Evolutionary conservation across 2,113 vertebrate species (phyloP).

Genomic region (Gila orcuttii): DNA sequence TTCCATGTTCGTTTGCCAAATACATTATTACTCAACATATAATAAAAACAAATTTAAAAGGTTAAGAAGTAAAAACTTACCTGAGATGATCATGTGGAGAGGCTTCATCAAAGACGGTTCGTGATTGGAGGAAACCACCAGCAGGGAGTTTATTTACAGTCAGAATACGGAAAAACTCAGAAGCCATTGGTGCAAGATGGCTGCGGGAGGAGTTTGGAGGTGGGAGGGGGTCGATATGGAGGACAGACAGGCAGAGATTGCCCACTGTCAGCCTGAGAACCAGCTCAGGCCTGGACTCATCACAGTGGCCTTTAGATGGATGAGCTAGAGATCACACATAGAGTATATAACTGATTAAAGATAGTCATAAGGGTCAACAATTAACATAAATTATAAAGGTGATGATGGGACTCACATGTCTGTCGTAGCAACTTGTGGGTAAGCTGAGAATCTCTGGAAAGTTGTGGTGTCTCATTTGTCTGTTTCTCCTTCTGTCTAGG

Average conservation of each 20-base stretch:
- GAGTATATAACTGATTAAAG: background rate
- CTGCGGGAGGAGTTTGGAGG: slow-evolving; percentile 86
- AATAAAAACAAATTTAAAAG: too few species aligned
- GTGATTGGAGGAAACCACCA: slow-evolving; percentile 83
- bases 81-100: slow-evolving; percentile 96
- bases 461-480: slow-evolving; percentile 69
- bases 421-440: slow-evolving; percentile 80
- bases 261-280: slow-evolving; percentile 86
- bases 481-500: slow-evolving; percentile 80
- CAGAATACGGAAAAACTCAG: slow-evolving; percentile 87
- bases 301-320: slow-evolving; percentile 86
- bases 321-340: slow-evolving; percentile 80
- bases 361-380: background rate
- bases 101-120: slow-evolving; percentile 87
- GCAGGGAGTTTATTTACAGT: slow-evolving; percentile 78
- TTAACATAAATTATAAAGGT: background rate
- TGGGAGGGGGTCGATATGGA: slow-evolving; percentile 95
- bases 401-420: slow-evolving; percentile 78
- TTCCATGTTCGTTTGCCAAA: too few species aligned
- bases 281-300: slow-evolving; percentile 93
- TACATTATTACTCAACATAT: too few species aligned
- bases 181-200: slow-evolving; percentile 86
- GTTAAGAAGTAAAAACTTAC: slow-evolving; percentile 65
- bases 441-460: slow-evolving; percentile 72
- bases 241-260: slow-evolving; percentile 86